These are phyloP conservation scores for Tiliqua scincoides DNA, from an alignment of 2,113 vertebrate species.

Conservation along the genomic window DNA sequence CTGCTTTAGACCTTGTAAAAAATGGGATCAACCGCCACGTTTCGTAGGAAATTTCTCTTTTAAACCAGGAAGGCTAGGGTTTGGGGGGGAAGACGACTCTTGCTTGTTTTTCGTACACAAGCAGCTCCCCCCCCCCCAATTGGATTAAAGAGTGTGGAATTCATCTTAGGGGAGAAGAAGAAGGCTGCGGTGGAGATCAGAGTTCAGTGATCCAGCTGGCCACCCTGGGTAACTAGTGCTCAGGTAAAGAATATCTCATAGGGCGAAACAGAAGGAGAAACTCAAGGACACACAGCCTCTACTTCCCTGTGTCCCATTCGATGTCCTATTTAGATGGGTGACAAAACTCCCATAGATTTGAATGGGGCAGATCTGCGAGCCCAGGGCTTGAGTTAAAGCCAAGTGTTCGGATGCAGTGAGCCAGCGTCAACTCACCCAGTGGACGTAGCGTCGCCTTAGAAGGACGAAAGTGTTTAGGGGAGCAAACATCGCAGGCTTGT, in stretches of 20 bases:
- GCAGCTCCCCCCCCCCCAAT: neutral
- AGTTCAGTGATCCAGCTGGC: neutral
- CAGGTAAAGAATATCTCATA: neutral
- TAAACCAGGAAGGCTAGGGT: neutral
- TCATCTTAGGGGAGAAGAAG: neutral
- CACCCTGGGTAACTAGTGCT: neutral
- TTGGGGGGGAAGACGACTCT: too few species aligned
- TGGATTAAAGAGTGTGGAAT: constrained; percentile 3
- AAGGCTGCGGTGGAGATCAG: accelerated
- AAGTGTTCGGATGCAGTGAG: neutral
- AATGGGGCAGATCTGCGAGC: neutral
- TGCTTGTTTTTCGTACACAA: neutral
- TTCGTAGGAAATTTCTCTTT: neutral
- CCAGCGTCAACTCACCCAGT: neutral
- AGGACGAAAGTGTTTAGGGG: neutral
- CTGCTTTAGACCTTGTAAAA: constrained; percentile 1
- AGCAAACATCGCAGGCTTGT: neutral
- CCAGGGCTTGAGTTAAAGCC: neutral
- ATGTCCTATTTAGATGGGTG: neutral
- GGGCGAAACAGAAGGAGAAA: neutral
- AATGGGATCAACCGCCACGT: neutral
- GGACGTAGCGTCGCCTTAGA: too few species aligned
- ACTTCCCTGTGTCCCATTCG: too few species aligned
- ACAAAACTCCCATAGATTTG: neutral
- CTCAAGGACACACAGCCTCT: too few species aligned